Conservation (phyloP, 2,888 invertebrate species). For the Brachylomia viminalis region DNA sequence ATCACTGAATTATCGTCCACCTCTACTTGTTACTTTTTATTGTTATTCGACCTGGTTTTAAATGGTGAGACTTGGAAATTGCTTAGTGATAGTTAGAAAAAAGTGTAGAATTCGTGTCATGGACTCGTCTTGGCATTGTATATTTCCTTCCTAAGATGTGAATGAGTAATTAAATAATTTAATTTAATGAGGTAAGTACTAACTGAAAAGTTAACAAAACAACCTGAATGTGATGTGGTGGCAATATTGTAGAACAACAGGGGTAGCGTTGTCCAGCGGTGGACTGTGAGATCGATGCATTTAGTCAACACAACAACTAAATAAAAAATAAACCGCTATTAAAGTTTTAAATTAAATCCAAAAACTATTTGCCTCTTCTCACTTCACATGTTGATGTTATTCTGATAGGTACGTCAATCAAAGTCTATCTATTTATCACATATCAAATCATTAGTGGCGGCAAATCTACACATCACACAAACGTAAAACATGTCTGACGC, state of each 20-base stretch:
- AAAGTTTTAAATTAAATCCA: constrained; percentile 21
- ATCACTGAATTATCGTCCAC: constrained; percentile 49
- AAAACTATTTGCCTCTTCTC: constrained; percentile 21
- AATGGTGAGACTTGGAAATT: constrained; percentile 31
- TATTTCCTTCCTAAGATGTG: background rate
- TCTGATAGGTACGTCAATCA: constrained; percentile 59
- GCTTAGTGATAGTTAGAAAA: constrained; percentile 6
- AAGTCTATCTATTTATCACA: constrained; percentile 60
- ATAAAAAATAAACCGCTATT: constrained; percentile 18
- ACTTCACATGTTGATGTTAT: constrained; percentile 43
- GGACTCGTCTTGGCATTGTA: constrained; percentile 37
- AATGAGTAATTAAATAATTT: background rate
- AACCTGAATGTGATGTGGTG: background rate
- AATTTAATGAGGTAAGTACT: background rate
- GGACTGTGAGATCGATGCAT: background rate
- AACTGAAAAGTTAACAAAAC: background rate
- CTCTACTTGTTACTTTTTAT: constrained; percentile 57
- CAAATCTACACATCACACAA: constrained; percentile 51
- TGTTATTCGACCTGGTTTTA: constrained; percentile 63
- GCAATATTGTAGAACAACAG: background rate
- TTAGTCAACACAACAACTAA: constrained; percentile 1
- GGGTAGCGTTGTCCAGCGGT: background rate
- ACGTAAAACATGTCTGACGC: constrained; percentile 49
- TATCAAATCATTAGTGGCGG: constrained; percentile 60
- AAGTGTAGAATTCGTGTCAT: constrained; percentile 45